Evolutionary conservation across 2,888 invertebrate genomes (phyloP).

Genomic region (Tipula helvola): DNA sequence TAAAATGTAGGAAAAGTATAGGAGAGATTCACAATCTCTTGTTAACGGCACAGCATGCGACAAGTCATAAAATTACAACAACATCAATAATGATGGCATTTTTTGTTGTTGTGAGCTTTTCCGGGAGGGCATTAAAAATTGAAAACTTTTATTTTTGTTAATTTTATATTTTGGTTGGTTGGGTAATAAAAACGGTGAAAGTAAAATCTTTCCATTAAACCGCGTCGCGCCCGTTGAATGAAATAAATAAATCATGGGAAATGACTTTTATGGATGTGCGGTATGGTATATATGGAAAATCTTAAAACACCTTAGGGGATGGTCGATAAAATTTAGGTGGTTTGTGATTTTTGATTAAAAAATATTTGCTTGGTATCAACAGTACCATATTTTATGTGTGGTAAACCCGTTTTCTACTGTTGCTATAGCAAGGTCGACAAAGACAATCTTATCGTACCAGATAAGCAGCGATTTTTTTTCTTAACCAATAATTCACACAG

Average conservation of each 20-base stretch:
- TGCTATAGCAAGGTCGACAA: no score
- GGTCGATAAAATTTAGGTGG: background rate
- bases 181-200: background rate
- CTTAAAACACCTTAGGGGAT: background rate
- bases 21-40: background rate
- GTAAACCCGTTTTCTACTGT: background rate
- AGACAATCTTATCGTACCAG: no score
- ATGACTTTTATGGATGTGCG: background rate
- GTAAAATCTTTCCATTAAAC: background rate
- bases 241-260: background rate
- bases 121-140: background rate
- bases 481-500: no score
- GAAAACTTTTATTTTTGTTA: background rate
- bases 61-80: background rate
- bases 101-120: background rate
- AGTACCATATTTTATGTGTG: background rate
- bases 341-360: background rate
- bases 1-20: background rate
- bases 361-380: background rate
- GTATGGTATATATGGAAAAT: background rate
- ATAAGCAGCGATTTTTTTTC: no score
- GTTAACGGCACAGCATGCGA: background rate
- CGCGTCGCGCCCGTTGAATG: background rate
- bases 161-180: background rate
- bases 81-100: background rate